Conservation (phyloP, 2,113 vertebrate genomes). For the Sinosuthora webbiana region DNA sequence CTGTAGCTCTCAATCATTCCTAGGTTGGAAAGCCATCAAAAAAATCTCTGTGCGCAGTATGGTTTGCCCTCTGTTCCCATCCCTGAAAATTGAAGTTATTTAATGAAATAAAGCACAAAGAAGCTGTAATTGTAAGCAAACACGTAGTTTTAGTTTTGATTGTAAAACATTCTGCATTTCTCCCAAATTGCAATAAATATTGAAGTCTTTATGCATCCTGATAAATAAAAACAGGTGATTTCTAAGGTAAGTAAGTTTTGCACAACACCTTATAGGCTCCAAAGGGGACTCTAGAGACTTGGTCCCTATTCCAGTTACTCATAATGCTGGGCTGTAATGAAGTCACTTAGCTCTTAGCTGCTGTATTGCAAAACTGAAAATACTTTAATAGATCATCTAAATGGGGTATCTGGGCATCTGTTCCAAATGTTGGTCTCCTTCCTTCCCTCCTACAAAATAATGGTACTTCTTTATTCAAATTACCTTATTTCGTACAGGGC, state of each 20-base stretch:
- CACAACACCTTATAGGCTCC: neutral
- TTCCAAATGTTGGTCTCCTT: neutral
- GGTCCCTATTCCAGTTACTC: neutral
- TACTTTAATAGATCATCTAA: neutral
- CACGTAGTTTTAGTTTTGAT: neutral
- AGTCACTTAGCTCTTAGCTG: neutral
- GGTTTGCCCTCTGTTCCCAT: neutral
- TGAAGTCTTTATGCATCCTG: neutral
- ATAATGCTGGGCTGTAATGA: neutral
- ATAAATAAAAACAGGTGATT: neutral
- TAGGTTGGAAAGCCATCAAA: neutral
- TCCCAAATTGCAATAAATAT: neutral
- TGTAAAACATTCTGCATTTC: neutral
- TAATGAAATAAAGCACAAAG: neutral
- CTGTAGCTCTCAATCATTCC: neutral
- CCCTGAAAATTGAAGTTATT: neutral
- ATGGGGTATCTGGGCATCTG: neutral
- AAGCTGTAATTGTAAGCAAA: neutral
- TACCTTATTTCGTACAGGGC: neutral
- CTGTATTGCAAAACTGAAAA: neutral
- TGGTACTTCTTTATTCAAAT: neutral
- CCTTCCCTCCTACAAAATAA: neutral
- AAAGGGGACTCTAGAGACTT: neutral
- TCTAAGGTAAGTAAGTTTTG: neutral
- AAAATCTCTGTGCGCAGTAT: neutral